Evolutionary conservation across 2,888 invertebrate species (phyloP).

Genomic region (Adela reaumurella): DNA sequence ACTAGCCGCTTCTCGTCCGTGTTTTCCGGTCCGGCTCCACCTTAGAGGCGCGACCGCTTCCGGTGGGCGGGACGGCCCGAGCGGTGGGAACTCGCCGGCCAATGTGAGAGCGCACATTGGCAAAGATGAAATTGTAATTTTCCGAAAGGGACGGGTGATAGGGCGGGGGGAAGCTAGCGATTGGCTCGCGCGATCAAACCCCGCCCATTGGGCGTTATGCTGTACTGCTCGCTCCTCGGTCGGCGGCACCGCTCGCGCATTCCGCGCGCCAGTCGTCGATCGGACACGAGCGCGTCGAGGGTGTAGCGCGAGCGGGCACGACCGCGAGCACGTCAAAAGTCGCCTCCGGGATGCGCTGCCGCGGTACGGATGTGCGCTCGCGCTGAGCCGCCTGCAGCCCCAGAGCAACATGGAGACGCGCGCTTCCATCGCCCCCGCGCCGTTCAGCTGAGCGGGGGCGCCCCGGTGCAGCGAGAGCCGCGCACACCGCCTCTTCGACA

Average conservation of each 20-base stretch:
- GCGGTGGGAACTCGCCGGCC: constrained; percentile 31
- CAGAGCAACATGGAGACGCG: constrained; percentile 32
- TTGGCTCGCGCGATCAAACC: constrained; percentile 26
- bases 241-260: constrained; percentile 47
- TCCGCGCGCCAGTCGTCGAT: constrained; percentile 50
- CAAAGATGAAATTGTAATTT: constrained; percentile 18
- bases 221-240: constrained; percentile 38
- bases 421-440: constrained; percentile 32
- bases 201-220: constrained; percentile 39
- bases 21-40: constrained; percentile 37
- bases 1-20: constrained; percentile 40
- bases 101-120: constrained; percentile 20
- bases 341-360: constrained; percentile 34
- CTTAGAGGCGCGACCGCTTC: constrained; percentile 7
- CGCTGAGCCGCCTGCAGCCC: constrained; percentile 40
- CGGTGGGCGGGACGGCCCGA: constrained; percentile 25
- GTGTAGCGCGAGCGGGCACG: constrained; percentile 31
- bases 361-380: constrained; percentile 24
- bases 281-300: constrained; percentile 39
- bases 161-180: constrained; percentile 11
- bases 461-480: constrained; percentile 33
- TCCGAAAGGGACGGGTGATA: constrained; percentile 39
- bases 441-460: constrained; percentile 30
- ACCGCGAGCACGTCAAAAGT: constrained; percentile 16
- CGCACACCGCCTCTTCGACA: too few species aligned